Evolutionary conservation across 35 echinoderm and acorn worm species (phyloP), one percentile per base, ranked within the genome.

Genomic region (Lytechinus pictus): DNA sequence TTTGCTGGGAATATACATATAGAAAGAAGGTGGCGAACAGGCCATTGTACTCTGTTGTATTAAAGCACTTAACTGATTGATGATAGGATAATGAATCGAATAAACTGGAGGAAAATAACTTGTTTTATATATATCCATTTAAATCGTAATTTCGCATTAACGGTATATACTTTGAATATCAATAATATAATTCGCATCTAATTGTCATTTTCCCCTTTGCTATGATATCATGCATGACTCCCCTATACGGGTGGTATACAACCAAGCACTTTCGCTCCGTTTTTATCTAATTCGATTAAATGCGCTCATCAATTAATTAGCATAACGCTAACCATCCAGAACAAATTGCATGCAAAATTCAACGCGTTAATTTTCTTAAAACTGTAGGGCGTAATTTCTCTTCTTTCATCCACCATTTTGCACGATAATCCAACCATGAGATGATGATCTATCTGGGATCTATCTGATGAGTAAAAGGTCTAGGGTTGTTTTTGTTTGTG

Each of bases 341-440:
- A 79, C 66, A 79, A 79, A 79, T 79, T 79, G 66, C 66, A 79
- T 79, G 66, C 66, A 79, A 79, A 79, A 79, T 79, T 79, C 66
- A 79, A n/a, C 21, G 66, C 66, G 66, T 79, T 79, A 79, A 79
- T 79, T 79, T 24, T 79, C 66, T 79, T 79, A 79, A 79, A 79
- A 79, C 66, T 79, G n/a, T 79, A 79, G 19, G 66, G 66, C 66
- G 21, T 79, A 79, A 24, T 79, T 79, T 79, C 21, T 24, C 3
- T 24, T 24, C 66, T 79, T 24, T 79, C 24, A 13, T 10, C 61
- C 61, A 71, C 14, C 61, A 21, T 79, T 79, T 79, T 24, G 19
- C 8, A 79, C 66, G 19, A 24, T 24, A 16, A 7, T 24, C 5
- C 66, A n/a, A 79, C 19, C 66, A 24, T 24, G 19, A 24, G 21